Conservation (phyloP, 2,888 invertebrate species). For the Elysia crispata region DNA sequence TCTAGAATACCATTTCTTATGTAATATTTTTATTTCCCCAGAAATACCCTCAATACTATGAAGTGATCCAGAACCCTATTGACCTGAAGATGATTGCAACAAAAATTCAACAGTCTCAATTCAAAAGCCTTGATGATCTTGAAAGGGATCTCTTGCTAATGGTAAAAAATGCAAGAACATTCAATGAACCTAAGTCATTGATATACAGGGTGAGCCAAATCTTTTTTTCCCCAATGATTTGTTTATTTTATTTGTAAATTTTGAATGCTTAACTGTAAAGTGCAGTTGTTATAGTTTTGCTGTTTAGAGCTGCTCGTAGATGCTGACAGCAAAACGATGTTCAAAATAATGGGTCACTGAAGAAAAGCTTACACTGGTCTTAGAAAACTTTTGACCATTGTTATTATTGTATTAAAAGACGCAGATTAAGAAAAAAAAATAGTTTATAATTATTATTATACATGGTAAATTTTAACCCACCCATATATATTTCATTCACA, state of each 20-base stretch:
- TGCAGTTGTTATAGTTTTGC: no score
- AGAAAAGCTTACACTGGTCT: no score
- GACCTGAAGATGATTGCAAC: constrained; percentile 95
- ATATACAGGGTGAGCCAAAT: constrained; percentile 87
- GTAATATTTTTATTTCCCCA: constrained; percentile 72
- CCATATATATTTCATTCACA: no score
- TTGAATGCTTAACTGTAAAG: neutral
- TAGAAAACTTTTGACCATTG: no score
- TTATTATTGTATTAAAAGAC: no score
- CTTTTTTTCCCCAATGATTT: neutral
- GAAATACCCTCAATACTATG: constrained; percentile 96
- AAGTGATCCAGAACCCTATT: constrained; percentile 94
- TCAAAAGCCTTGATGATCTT: constrained; percentile 87
- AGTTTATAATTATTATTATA: no score
- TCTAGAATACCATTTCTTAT: neutral
- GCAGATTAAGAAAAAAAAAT: no score
- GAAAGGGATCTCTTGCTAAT: constrained; percentile 93
- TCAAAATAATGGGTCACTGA: no score
- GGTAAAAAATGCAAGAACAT: constrained; percentile 95
- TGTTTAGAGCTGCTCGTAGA: no score
- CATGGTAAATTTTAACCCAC: no score
- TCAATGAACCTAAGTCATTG: constrained; percentile 96
- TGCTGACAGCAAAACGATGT: no score
- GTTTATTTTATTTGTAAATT: neutral
- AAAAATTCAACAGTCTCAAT: constrained; percentile 91